Conservation (phyloP, 30 jellyfish, hydroid and myxozoan genomes). For the Turritopsis rubra region DNA sequence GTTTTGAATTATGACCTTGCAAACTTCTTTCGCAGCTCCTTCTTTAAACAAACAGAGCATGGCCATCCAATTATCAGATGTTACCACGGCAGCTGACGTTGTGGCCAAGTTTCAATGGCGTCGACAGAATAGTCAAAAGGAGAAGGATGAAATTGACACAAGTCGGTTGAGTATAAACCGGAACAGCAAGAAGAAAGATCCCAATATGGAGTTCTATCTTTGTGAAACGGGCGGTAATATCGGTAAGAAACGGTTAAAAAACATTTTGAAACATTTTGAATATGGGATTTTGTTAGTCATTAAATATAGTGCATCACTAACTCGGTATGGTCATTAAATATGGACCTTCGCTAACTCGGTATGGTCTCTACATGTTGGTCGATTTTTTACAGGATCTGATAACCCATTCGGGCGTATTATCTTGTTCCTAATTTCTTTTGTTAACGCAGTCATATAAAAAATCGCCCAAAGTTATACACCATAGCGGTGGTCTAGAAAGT, state of each 20-base stretch:
- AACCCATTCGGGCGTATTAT: neutral
- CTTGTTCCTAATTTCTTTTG: too few species aligned
- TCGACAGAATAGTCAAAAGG: slow-evolving; percentile 60
- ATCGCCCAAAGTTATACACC: neutral
- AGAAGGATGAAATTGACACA: slow-evolving; percentile 38
- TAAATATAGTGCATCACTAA: too few species aligned
- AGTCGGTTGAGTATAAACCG: slow-evolving; percentile 35
- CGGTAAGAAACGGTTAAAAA: slow-evolving; percentile 26
- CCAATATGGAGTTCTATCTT: slow-evolving; percentile 32
- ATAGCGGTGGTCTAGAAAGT: neutral
- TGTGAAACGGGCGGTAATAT: slow-evolving; percentile 86
- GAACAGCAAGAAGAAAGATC: slow-evolving; percentile 17
- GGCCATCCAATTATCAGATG: slow-evolving; percentile 78
- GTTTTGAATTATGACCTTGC: slow-evolving; percentile 13
- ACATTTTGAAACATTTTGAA: neutral
- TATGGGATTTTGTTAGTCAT: too few species aligned
- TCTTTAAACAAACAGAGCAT: slow-evolving; percentile 73
- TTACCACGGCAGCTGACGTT: slow-evolving; percentile 73
- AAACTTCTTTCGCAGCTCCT: slow-evolving; percentile 69
- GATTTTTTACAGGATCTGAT: neutral
- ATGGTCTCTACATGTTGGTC: too few species aligned
- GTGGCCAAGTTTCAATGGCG: slow-evolving; percentile 77
- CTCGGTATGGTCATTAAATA: too few species aligned
- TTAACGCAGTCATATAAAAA: too few species aligned
- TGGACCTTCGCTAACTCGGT: too few species aligned